phyloP scores from a whole-genome alignment of 2,797 vertebrate genomes.

The Arctocebus calabarensis region DNA sequence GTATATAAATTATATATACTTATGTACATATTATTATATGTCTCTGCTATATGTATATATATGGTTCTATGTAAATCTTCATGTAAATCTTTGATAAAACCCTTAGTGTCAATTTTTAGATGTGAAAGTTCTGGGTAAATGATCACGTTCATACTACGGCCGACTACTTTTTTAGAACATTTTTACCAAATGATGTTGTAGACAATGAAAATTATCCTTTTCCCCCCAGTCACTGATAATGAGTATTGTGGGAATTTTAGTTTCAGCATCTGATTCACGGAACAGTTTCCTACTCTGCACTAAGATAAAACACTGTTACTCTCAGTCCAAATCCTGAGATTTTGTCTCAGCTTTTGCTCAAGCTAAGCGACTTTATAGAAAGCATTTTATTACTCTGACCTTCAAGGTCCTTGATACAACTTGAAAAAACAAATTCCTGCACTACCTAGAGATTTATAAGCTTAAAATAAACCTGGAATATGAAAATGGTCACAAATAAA shows the following conservation, averaged over 20 bases:
- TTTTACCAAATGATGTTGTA: not conserved
- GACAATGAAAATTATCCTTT: not conserved
- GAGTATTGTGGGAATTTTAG: not conserved
- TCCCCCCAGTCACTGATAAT: not conserved
- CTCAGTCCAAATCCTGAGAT: not conserved
- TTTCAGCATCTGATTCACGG: not conserved
- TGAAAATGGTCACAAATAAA: not conserved
- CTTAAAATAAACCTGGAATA: not conserved
- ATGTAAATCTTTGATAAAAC: not conserved
- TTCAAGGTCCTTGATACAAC: not conserved
- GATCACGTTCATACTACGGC: not conserved
- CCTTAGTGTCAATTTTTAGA: not conserved
- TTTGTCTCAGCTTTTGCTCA: not conserved
- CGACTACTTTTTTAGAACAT: not conserved
- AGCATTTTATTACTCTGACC: not conserved
- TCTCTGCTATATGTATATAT: not conserved
- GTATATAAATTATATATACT: not conserved
- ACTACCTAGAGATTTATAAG: not conserved
- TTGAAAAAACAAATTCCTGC: not conserved
- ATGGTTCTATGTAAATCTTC: not conserved
- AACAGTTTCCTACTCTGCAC: not conserved
- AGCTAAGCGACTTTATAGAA: not conserved
- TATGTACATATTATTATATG: not conserved
- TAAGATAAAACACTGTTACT: not conserved
- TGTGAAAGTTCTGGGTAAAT: not conserved